These are phyloP conservation scores for Arnoldichthys spilopterus DNA, from an alignment of 2,797 vertebrate species.

Conservation along the genomic window DNA sequence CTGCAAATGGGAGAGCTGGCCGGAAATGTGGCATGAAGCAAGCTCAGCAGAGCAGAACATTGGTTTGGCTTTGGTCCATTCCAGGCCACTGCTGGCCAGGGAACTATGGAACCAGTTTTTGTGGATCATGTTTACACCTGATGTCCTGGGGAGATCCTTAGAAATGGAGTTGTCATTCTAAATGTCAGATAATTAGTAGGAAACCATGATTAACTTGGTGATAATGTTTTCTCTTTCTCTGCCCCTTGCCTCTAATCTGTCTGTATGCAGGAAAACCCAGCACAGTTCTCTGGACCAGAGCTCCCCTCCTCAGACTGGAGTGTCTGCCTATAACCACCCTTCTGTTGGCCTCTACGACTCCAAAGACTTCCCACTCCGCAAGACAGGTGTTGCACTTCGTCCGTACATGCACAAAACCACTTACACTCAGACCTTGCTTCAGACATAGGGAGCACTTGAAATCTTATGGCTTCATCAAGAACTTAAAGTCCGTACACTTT, in stretches of 20 bases:
- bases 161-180: background rate
- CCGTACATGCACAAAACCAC: background rate
- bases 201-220: background rate
- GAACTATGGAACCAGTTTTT: background rate
- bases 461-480: background rate
- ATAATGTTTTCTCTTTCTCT: background rate
- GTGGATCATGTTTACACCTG: background rate
- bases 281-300: constrained; percentile 98
- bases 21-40: constrained; percentile 45
- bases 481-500: no score
- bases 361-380: constrained; percentile 96
- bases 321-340: constrained; percentile 88
- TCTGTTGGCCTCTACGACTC: constrained; percentile 91
- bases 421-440: background rate
- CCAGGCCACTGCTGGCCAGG: constrained; percentile 49
- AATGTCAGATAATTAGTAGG: background rate
- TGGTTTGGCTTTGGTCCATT: constrained; percentile 62
- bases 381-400: constrained; percentile 84
- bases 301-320: constrained; percentile 88
- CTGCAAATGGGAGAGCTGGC: background rate
- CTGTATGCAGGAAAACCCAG: constrained; percentile 87
- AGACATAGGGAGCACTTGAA: background rate
- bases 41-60: constrained; percentile 66
- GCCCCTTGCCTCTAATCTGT: background rate
- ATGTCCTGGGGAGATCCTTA: background rate